phyloP scores from a whole-genome alignment of 2,888 invertebrate genomes.

The Trissonchulus sp. region DNA sequence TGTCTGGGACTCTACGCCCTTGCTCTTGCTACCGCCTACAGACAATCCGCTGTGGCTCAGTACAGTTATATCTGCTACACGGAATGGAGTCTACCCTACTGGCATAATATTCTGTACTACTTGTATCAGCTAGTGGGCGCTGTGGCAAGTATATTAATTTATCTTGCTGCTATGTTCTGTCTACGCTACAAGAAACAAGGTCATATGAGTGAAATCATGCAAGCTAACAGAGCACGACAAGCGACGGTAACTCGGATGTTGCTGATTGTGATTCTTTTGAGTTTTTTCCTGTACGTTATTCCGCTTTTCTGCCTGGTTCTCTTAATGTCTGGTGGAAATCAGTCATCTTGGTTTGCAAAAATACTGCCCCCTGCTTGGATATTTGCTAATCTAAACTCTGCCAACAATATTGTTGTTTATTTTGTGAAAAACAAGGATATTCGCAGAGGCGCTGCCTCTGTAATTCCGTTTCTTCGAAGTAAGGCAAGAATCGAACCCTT shows the following conservation, averaged over 20 bases:
- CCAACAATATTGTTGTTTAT: background rate
- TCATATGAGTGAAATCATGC: background rate
- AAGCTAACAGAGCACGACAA: background rate
- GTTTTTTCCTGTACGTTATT: background rate
- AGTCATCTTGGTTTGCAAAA: background rate
- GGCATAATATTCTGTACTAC: background rate
- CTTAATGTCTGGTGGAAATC: background rate
- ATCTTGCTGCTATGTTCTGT: background rate
- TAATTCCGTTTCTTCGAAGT: too few species aligned
- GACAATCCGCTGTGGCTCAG: background rate
- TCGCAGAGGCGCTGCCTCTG: background rate
- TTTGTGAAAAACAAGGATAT: background rate
- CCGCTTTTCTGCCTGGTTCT: background rate
- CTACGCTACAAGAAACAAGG: background rate
- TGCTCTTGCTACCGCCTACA: background rate
- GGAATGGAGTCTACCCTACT: background rate
- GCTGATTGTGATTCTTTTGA: background rate
- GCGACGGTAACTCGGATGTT: background rate
- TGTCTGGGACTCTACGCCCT: background rate
- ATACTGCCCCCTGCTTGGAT: background rate
- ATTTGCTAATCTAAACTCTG: background rate
- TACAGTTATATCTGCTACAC: background rate
- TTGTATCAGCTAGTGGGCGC: background rate
- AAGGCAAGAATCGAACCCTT: too few species aligned
- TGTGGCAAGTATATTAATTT: background rate